Base-by-base conservation (phyloP, 2,113 vertebrate genomes). In the Nicator chloris region DNA sequence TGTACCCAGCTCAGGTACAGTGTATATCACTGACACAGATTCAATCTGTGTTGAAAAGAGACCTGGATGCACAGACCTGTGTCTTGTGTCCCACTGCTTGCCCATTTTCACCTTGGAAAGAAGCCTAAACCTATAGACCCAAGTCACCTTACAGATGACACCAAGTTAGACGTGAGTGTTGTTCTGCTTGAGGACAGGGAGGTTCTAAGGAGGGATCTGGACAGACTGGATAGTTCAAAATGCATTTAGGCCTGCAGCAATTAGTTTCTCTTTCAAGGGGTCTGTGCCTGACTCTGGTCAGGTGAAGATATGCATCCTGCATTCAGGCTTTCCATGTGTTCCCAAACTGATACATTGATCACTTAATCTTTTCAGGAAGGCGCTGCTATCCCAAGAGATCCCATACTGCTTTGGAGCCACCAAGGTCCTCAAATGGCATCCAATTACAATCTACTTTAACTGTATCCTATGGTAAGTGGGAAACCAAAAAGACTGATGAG, bases 111-210 rank as follows among this genome's bases (percentile, higher is more conserved):
- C 12, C 7, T 9, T 51, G 35, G 27, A 80, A 95, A 82, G 53
- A 63, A 90, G 10, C 51, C 51, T 54, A 54, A 70, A 76, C 19
- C 26, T 63, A 10, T 9, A 24, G 35, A 40, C 14, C 53, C 75
- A 59, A 70, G 26, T 4, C 17, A 70, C 11, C 24, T 63, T 71
- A 35, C 0, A 61, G 47, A 42, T 3, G 15, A 42, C 70, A 76
- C 8, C 22, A 69, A 69, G 15, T 33, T 63, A 35, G 47, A 40
- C 0, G 0, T 3, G 4, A 61, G 10, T 35, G 21, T 19, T 65
- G 14, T 15, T 54, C n/a, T 61, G 22, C 30, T 42, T 19, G 30
- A 49, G 54, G 11, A 18, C 11, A 31, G 14, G 26, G 27, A 35
- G 15, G 17, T 15, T 49, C 61, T 61, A 20, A 2, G 4, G 26